These are phyloP conservation scores for Bemisia tabaci DNA, from an alignment of 1,140 invertebrate species.

Conservation along the genomic window DNA sequence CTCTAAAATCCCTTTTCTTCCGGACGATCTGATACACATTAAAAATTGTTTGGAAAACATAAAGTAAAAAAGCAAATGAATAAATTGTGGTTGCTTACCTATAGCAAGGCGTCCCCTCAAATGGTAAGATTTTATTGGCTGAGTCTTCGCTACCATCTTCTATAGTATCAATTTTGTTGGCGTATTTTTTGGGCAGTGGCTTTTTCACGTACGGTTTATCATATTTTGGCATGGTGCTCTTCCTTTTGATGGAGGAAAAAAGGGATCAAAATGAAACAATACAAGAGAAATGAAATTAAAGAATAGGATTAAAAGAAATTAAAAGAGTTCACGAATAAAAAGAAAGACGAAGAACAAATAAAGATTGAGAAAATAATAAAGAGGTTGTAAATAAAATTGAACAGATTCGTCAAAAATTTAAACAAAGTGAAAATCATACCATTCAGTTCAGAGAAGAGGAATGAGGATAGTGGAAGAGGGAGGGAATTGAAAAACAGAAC, in stretches of 20 bases:
- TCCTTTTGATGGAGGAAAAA: constrained; percentile 43
- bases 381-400: too few relatives aligned
- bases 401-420: too few relatives aligned
- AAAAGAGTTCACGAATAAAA: too few relatives aligned
- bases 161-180: constrained; percentile 39
- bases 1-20: too few relatives aligned
- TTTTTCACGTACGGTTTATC: constrained; percentile 74
- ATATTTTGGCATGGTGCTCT: constrained; percentile 43
- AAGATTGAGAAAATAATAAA: too few relatives aligned
- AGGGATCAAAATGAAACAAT: constrained; percentile 19
- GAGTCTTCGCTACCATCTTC: constrained; percentile 60
- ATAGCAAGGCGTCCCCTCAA: constrained; percentile 63
- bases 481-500: too few relatives aligned
- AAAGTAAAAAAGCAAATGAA: constrained; percentile 2
- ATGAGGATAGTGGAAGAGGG: too few relatives aligned
- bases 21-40: too few relatives aligned
- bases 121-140: constrained; percentile 62
- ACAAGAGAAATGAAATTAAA: constrained; percentile 25
- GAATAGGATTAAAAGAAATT: constrained; percentile 21
- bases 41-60: too few relatives aligned
- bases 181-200: constrained; percentile 51
- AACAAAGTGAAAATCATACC: too few relatives aligned
- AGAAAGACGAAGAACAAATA: too few relatives aligned
- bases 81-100: constrained; percentile 41
- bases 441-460: too few relatives aligned